Evolutionary conservation across 2,113 vertebrate genomes (phyloP).

Genomic region (Saccopteryx leptura): DNA sequence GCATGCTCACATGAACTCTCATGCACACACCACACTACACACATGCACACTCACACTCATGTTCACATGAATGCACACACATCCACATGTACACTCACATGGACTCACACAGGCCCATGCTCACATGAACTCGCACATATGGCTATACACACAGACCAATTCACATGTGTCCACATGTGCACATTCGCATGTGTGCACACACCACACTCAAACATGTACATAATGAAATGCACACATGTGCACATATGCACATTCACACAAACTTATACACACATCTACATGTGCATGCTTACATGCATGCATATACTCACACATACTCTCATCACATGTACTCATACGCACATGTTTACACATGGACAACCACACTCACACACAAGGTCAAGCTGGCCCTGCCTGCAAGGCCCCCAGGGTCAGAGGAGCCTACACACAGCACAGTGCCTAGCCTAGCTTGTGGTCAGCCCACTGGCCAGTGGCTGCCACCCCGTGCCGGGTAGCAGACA

Average conservation of each 20-base stretch:
- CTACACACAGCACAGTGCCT: background rate
- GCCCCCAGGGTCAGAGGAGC: background rate
- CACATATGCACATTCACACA: background rate
- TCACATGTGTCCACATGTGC: background rate
- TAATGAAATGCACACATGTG: background rate
- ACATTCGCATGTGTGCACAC: background rate
- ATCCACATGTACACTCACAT: background rate
- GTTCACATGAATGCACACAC: background rate
- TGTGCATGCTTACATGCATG: too few species aligned
- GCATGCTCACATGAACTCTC: background rate
- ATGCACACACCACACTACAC: background rate
- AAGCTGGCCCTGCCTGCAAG: background rate
- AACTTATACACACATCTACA: too few species aligned
- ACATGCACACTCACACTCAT: too few species aligned
- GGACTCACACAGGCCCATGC: background rate
- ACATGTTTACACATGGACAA: background rate
- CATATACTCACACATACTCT: background rate
- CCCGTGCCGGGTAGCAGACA: too few species aligned
- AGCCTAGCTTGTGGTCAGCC: background rate
- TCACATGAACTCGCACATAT: too few species aligned
- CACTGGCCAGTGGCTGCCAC: rapidly evolving
- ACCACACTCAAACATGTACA: background rate
- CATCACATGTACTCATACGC: background rate
- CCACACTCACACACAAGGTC: background rate
- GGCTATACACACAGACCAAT: too few species aligned